Conservation (phyloP, 2,113 vertebrate species). For the Gasterosteus aculeatus region DNA sequence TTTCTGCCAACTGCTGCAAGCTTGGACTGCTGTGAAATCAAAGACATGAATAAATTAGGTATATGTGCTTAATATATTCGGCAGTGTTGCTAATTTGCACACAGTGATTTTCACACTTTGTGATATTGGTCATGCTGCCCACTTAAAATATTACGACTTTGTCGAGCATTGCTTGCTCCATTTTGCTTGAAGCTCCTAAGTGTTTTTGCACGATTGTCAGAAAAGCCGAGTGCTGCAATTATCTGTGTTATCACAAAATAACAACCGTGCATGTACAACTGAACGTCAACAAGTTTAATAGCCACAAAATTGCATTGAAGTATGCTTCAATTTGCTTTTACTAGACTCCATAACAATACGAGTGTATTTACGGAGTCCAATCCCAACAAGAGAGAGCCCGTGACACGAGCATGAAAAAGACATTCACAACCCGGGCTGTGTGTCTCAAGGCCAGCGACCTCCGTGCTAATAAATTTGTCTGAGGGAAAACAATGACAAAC, state of each 20-base stretch:
- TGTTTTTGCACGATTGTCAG: constrained; percentile 19
- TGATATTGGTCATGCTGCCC: constrained; percentile 37
- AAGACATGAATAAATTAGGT: constrained; percentile 44
- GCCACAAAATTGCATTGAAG: background rate
- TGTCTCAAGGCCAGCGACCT: constrained; percentile 53
- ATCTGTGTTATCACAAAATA: constrained; percentile 25
- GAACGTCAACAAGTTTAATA: constrained; percentile 18
- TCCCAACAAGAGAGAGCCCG: background rate
- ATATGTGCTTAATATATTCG: constrained; percentile 49
- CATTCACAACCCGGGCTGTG: constrained; percentile 34
- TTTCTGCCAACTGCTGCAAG: constrained; percentile 50
- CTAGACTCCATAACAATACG: background rate
- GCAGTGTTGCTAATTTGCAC: constrained; percentile 43
- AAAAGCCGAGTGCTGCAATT: constrained; percentile 26
- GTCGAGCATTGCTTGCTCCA: constrained; percentile 8
- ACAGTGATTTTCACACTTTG: constrained; percentile 19
- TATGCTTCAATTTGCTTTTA: constrained; percentile 1
- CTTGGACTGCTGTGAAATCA: constrained; percentile 28
- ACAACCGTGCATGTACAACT: constrained; percentile 19
- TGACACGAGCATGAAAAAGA: constrained; percentile 41
- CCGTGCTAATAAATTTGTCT: constrained; percentile 68
- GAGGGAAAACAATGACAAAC: constrained; percentile 72
- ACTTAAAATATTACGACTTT: constrained; percentile 42
- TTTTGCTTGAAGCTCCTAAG: constrained; percentile 14
- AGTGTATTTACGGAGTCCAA: constrained; percentile 32